Percentiles rank a stretch among this genome's conserved stretches.
Conservation (phyloP, 1,140 invertebrate genomes). For the Babylonia areolata region DNA sequence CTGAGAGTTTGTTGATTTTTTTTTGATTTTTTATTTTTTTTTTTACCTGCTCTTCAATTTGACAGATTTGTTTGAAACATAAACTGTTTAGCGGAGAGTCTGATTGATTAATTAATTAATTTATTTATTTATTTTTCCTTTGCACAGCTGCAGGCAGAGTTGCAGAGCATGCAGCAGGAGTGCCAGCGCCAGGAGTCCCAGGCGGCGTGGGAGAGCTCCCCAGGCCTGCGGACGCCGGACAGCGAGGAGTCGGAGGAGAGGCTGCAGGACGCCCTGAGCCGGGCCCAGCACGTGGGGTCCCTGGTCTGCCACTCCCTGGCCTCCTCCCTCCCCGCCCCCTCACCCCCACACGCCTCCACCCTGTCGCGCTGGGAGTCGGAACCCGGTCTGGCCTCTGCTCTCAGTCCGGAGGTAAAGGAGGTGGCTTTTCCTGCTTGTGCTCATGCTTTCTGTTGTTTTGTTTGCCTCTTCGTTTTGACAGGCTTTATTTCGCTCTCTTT, state of each 20-base stretch:
- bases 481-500: too few relatives aligned
- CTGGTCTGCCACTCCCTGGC: slow-evolving; percentile 30
- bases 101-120: too few relatives aligned
- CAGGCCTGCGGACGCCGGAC: not conserved
- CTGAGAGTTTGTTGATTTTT: too few relatives aligned
- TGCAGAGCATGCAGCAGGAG: slow-evolving; percentile 26
- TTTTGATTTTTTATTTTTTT: not conserved
- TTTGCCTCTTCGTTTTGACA: too few relatives aligned
- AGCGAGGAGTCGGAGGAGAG: slow-evolving; percentile 15
- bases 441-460: too few relatives aligned
- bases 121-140: too few relatives aligned
- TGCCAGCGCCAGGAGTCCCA: not conserved
- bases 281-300: slow-evolving; percentile 31
- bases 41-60: too few relatives aligned
- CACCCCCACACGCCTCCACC: not conserved
- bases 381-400: slow-evolving; percentile 38
- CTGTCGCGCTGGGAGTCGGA: slow-evolving; percentile 45
- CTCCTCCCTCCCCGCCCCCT: not conserved
- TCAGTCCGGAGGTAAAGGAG: slow-evolving; percentile 13
- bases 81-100: not conserved
- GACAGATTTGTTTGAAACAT: not conserved
- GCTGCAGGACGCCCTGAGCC: not conserved
- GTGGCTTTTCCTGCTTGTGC: too few relatives aligned
- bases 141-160: slow-evolving; percentile 42
- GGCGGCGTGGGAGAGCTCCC: slow-evolving; percentile 21